A percentile compares a stretch with the other conserved stretches of the same genome.
Conservation (phyloP, 2,113 vertebrate species). For the Upupa epops region DNA sequence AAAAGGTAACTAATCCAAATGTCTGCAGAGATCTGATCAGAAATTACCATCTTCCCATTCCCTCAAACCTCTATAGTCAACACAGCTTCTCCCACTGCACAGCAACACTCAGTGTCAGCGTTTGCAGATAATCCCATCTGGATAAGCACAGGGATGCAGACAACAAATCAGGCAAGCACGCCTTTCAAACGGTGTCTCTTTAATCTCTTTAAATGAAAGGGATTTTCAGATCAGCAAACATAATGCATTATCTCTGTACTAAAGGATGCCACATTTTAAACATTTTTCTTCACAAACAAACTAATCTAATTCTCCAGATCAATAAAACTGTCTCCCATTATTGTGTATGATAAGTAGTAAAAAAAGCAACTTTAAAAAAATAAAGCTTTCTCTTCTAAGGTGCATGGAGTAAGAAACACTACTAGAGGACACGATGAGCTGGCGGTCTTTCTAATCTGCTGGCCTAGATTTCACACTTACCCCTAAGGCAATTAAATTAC, state of each 20-base stretch:
- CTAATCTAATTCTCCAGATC: neutral
- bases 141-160: neutral
- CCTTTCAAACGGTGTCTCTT: neutral
- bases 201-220: slow-evolving; percentile 27
- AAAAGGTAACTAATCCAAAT: neutral
- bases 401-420: neutral
- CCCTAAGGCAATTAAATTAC: neutral
- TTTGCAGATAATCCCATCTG: slow-evolving; percentile 1
- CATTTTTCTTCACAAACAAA: neutral
- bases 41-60: neutral
- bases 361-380: neutral
- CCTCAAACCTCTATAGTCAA: neutral
- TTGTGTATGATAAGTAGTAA: neutral
- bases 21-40: neutral
- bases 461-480: neutral
- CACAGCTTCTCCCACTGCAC: neutral
- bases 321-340: neutral
- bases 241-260: neutral
- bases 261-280: neutral
- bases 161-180: neutral
- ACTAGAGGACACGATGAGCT: neutral
- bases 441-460: neutral
- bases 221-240: slow-evolving; percentile 16
- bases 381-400: neutral
- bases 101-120: slow-evolving; percentile 14